phyloP scores from a whole-genome alignment of 2,888 invertebrate species.

The Gastrophysa polygoni region DNA sequence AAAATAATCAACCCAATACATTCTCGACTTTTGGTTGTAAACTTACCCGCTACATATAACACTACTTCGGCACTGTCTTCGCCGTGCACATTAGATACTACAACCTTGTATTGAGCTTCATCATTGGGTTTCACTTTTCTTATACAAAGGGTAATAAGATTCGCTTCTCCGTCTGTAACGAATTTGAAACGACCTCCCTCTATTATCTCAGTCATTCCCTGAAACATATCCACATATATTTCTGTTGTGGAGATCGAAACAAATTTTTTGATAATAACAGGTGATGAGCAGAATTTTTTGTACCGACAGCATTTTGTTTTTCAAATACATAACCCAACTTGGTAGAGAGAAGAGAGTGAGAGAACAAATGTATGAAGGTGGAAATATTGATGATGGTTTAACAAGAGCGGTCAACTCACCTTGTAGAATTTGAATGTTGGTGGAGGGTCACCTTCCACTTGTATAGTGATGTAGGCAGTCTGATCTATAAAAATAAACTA shows the following conservation, averaged over 20 bases:
- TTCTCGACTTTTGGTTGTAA: background rate
- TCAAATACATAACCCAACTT: too few species aligned
- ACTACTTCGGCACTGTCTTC: conserved; percentile 96
- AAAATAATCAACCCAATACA: too few species aligned
- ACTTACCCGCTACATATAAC: conserved; percentile 90
- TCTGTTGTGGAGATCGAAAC: too few species aligned
- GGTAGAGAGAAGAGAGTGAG: too few species aligned
- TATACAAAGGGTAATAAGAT: conserved; percentile 92
- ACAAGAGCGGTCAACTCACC: conserved; percentile 51
- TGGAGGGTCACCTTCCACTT: conserved; percentile 92
- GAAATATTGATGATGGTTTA: too few species aligned
- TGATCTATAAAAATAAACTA: conserved; percentile 67
- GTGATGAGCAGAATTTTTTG: too few species aligned
- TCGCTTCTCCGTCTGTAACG: conserved; percentile 91
- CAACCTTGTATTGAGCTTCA: conserved; percentile 94
- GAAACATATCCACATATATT: too few species aligned
- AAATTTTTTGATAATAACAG: too few species aligned
- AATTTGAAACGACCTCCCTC: conserved; percentile 96
- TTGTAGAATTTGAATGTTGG: conserved; percentile 96
- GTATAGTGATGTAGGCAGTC: conserved; percentile 90
- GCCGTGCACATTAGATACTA: conserved; percentile 92
- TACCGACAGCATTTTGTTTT: too few species aligned
- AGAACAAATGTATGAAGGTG: too few species aligned
- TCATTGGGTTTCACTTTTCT: conserved; percentile 96
- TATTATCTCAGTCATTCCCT: conserved; percentile 88